Evolutionary conservation across 2,888 invertebrate genomes (phyloP).

Genomic region (Cyrtodaria siliqua): DNA sequence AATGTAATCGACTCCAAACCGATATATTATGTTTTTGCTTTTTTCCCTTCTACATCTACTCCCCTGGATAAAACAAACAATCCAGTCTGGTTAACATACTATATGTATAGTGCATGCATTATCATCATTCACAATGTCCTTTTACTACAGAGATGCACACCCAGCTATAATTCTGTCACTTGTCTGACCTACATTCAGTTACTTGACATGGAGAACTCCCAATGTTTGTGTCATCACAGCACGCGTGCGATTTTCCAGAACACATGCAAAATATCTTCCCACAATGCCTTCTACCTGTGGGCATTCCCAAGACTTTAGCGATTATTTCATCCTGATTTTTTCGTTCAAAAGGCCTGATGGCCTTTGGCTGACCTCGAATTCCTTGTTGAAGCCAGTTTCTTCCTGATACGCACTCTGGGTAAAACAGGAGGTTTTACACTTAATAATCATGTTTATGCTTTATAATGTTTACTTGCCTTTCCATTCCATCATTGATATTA

Average conservation of each 20-base stretch:
- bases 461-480: slow-evolving; percentile 27
- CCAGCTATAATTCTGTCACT: no score
- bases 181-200: neutral
- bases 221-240: neutral
- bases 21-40: no score
- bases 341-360: slow-evolving; percentile 68
- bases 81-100: no score
- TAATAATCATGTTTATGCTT: no score
- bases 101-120: no score
- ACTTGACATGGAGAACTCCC: slow-evolving; percentile 6
- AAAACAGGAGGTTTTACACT: neutral
- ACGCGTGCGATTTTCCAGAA: slow-evolving; percentile 4
- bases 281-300: slow-evolving; percentile 63
- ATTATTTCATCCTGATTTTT: slow-evolving; percentile 72
- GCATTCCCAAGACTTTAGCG: slow-evolving; percentile 69
- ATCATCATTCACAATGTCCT: no score
- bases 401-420: slow-evolving; percentile 8
- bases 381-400: slow-evolving; percentile 65
- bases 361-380: slow-evolving; percentile 68
- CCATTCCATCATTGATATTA: neutral
- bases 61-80: no score
- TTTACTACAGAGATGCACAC: no score
- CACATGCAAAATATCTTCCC: slow-evolving; percentile 1
- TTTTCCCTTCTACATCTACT: no score
- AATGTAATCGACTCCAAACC: no score